Percentiles rank a stretch among this genome's conserved stretches.
These are phyloP conservation scores for Okamejei kenojei DNA, from an alignment of 2,797 vertebrate genomes.

Conservation along the genomic window DNA sequence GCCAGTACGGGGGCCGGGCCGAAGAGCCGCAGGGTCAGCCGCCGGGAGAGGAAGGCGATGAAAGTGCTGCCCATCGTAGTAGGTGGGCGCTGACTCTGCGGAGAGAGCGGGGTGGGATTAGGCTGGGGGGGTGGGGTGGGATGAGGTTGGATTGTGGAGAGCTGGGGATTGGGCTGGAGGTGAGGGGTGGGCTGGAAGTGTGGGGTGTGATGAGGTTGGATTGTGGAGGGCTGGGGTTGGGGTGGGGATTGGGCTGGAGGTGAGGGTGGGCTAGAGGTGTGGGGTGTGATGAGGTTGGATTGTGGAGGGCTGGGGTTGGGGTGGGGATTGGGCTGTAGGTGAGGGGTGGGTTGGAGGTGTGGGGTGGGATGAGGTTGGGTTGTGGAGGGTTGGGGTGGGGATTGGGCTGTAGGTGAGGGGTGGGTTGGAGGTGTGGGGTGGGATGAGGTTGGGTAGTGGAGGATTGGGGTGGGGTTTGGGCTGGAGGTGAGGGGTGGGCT, in stretches of 20 bases:
- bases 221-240: background rate
- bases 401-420: background rate
- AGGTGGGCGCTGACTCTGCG: slow-evolving; percentile 48
- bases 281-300: no score
- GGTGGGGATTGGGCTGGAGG: background rate
- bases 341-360: background rate
- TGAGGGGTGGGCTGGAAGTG: background rate
- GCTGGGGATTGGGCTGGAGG: background rate
- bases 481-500: background rate
- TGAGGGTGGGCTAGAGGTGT: background rate
- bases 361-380: background rate
- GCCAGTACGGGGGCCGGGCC: slow-evolving; percentile 42
- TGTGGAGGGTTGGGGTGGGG: background rate
- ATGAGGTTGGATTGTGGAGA: background rate
- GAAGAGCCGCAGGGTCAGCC: slow-evolving; percentile 61
- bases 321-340: no score
- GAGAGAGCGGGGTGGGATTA: background rate
- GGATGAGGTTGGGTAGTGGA: background rate
- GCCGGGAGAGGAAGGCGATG: slow-evolving; percentile 65
- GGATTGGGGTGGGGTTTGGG: fast-evolving
- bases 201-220: background rate
- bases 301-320: no score
- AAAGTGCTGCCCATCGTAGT: slow-evolving; percentile 62
- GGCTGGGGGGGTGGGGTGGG: background rate
- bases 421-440: background rate